A percentile compares a stretch with the other conserved stretches of the same genome.
These are phyloP conservation scores for Mastacembelus armatus DNA, from an alignment of 2,797 vertebrate species.

Conservation along the genomic window DNA sequence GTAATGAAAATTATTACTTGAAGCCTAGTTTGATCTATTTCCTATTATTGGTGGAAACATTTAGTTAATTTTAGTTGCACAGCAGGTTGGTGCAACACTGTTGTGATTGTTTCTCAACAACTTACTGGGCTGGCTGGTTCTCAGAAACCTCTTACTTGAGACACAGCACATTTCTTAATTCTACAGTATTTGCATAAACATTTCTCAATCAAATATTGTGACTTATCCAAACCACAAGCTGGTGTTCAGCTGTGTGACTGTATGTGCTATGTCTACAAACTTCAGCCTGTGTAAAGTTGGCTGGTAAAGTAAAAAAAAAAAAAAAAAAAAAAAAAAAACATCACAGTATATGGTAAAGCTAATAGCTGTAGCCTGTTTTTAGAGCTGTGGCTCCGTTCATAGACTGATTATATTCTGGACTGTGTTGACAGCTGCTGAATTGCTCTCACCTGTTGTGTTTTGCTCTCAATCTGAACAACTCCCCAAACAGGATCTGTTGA, in stretches of 20 bases:
- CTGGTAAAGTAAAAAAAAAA: conserved; percentile 23
- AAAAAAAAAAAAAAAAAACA: conserved; percentile 10
- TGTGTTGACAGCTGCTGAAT: conserved; percentile 81
- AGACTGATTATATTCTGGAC: conserved; percentile 77
- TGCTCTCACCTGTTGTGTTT: conserved; percentile 81
- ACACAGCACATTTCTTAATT: conserved; percentile 34
- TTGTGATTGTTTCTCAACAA: conserved; percentile 54
- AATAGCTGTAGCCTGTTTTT: conserved; percentile 61
- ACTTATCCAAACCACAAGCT: conserved; percentile 48
- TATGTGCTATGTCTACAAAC: conserved; percentile 15
- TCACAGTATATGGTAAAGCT: conserved; percentile 29
- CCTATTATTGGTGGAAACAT: not conserved
- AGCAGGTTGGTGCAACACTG: conserved; percentile 22
- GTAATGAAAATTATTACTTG: not conserved
- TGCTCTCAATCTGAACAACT: conserved; percentile 72
- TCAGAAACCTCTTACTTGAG: conserved; percentile 36
- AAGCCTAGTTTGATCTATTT: conserved; percentile 8
- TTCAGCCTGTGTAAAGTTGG: conserved; percentile 18
- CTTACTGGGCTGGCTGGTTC: conserved; percentile 26
- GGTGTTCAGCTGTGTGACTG: conserved; percentile 31
- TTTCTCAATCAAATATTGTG: conserved; percentile 63
- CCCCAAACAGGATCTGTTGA: conserved; percentile 75
- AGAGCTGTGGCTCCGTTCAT: conserved; percentile 51
- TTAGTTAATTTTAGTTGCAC: not conserved
- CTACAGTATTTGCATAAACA: conserved; percentile 41